Evolutionary conservation across 2,113 vertebrate genomes (phyloP).

Genomic region (Malurus alboscapulatus): DNA sequence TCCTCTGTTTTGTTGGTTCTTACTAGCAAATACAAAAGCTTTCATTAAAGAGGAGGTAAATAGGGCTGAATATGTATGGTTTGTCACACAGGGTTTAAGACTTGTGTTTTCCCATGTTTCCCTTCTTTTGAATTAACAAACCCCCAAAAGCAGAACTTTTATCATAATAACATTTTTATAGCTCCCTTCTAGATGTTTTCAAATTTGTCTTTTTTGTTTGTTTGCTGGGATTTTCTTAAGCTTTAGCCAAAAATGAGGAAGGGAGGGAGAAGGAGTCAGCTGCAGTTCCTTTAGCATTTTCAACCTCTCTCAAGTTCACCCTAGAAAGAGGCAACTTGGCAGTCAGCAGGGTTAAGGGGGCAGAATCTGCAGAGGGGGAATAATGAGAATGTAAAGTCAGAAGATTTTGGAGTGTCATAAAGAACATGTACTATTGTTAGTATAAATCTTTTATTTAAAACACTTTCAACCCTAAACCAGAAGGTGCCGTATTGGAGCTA

Average conservation of each 20-base stretch:
- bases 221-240: neutral
- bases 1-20: neutral
- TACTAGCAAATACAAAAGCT: neutral
- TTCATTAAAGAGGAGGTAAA: neutral
- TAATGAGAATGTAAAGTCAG: neutral
- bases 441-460: neutral
- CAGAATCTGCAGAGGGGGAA: neutral
- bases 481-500: neutral
- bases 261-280: neutral
- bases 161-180: neutral
- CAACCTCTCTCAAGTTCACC: neutral
- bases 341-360: neutral
- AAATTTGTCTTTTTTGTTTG: neutral
- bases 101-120: neutral
- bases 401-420: neutral
- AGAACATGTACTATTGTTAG: neutral
- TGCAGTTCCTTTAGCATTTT: neutral
- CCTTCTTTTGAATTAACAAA: neutral
- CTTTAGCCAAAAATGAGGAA: neutral
- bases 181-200: neutral
- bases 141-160: neutral
- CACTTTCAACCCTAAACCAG: neutral
- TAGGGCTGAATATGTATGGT: neutral
- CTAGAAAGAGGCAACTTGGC: neutral
- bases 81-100: neutral